These are phyloP conservation scores for Cyprinus carpio DNA, from an alignment of 2,113 vertebrate species.

Conservation along the genomic window DNA sequence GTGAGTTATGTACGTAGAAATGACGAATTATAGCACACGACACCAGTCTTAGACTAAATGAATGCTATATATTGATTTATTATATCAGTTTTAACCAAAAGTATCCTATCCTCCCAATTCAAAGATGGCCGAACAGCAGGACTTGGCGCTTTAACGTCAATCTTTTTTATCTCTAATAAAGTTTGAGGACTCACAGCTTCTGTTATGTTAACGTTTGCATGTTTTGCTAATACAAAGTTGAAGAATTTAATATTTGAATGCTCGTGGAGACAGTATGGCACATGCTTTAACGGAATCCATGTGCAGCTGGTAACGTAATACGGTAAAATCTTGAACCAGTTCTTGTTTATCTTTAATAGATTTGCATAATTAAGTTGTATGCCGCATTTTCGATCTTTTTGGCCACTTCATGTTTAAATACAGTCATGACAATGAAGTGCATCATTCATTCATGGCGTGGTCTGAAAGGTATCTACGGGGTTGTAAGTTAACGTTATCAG, in stretches of 20 bases:
- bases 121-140: conserved; percentile 50
- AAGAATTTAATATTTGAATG: neutral
- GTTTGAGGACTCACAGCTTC: neutral
- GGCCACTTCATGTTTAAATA: neutral
- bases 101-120: conserved; percentile 10
- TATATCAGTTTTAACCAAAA: neutral
- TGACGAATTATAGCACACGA: neutral
- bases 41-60: neutral
- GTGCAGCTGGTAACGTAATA: neutral
- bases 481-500: neutral
- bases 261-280: too few species aligned
- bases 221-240: neutral
- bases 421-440: neutral
- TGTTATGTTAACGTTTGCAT: neutral
- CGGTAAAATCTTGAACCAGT: neutral
- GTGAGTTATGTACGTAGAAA: conserved; percentile 16
- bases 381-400: neutral
- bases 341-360: neutral
- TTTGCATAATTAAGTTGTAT: neutral
- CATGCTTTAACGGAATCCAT: neutral
- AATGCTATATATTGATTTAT: neutral
- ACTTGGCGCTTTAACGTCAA: neutral
- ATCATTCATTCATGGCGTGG: neutral
- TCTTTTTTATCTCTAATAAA: neutral
- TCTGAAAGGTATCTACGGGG: neutral